Evolutionary conservation across 2,113 vertebrate species (phyloP).

Genomic region (Cyprinodon variegatus): DNA sequence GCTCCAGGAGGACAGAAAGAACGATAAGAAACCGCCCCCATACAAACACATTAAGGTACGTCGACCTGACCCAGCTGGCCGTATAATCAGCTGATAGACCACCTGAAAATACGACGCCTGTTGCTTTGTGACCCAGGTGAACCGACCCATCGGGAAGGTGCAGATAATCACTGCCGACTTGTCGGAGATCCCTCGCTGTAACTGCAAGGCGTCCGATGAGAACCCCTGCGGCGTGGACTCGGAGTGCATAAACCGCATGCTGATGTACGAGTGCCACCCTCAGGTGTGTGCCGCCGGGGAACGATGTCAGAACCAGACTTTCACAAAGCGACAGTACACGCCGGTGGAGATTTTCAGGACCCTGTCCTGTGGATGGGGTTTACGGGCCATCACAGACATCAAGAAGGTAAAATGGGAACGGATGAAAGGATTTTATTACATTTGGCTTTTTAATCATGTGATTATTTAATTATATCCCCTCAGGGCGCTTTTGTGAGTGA

Average conservation of each 20-base stretch:
- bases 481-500: constrained; percentile 98
- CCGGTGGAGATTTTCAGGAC: constrained; percentile 94
- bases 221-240: constrained; percentile 95
- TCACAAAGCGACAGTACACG: constrained; percentile 93
- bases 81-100: neutral
- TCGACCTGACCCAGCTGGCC: neutral
- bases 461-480: neutral
- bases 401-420: constrained; percentile 85
- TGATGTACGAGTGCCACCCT: constrained; percentile 96
- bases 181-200: constrained; percentile 94
- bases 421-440: neutral
- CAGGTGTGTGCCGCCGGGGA: constrained; percentile 91
- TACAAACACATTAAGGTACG: constrained; percentile 95
- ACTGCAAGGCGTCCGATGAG: constrained; percentile 95
- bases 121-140: constrained; percentile 81
- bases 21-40: constrained; percentile 96
- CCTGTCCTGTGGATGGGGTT: constrained; percentile 91
- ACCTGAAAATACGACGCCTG: neutral
- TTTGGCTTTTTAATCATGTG: neutral
- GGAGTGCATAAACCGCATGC: constrained; percentile 97
- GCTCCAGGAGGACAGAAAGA: constrained; percentile 95
- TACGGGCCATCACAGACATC: constrained; percentile 88
- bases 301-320: constrained; percentile 95
- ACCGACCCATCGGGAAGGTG: constrained; percentile 92
- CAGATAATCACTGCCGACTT: constrained; percentile 96